phyloP scores from a whole-genome alignment of 2,113 vertebrate species.

The Grallaria varia region DNA sequence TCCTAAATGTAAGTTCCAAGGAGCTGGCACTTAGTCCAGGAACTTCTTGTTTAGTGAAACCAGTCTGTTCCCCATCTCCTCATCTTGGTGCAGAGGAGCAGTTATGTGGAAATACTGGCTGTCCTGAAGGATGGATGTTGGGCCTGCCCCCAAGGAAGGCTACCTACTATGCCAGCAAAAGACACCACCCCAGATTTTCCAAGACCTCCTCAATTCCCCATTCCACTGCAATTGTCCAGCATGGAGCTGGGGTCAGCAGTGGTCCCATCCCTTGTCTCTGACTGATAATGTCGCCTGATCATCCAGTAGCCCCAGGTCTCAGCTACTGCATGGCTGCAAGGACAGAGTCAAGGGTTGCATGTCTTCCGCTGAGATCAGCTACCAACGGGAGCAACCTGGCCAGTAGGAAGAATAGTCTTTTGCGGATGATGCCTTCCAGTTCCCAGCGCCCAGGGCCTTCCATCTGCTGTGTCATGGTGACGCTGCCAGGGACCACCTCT shows the following conservation, averaged over 20 bases:
- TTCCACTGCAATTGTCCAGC: neutral
- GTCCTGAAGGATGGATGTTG: neutral
- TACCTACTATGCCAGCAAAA: neutral
- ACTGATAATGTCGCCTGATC: neutral
- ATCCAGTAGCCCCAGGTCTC: neutral
- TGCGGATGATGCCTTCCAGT: neutral
- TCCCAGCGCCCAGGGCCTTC: neutral
- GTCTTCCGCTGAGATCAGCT: neutral
- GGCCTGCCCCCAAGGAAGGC: neutral
- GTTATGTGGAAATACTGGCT: neutral
- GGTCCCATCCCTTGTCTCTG: fast-evolving
- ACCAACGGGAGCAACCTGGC: neutral
- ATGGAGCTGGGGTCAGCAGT: neutral
- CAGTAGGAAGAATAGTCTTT: neutral
- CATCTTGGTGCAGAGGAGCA: neutral
- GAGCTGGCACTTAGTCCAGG: neutral
- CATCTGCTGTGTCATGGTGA: fast-evolving
- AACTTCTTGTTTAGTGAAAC: neutral
- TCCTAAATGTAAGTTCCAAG: neutral
- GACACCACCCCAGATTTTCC: neutral
- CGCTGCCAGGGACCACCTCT: neutral
- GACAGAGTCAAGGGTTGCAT: neutral
- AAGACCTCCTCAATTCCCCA: neutral
- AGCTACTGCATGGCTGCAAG: neutral
- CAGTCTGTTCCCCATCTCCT: neutral